phyloP scores from a whole-genome alignment of 2,797 vertebrate genomes.

The Sebastolobus alascanus region DNA sequence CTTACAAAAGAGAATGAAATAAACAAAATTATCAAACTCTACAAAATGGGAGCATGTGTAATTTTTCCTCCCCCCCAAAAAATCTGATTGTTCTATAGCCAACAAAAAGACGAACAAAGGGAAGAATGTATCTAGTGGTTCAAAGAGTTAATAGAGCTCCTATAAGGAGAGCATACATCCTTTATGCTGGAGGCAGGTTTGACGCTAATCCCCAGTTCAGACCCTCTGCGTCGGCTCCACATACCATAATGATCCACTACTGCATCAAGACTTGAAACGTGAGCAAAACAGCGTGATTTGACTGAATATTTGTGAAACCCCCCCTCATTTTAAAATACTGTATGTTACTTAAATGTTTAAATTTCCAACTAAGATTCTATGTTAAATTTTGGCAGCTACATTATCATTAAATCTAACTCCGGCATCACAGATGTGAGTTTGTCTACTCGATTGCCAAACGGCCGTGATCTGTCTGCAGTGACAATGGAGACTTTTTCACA shows the following conservation, averaged over 20 bases:
- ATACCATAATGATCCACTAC: slow-evolving; percentile 28
- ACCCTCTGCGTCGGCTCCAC: slow-evolving; percentile 26
- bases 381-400: slow-evolving; percentile 24
- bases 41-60: slow-evolving; percentile 40
- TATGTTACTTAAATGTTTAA: not conserved
- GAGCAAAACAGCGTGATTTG: slow-evolving; percentile 29
- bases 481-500: not conserved
- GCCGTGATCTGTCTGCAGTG: slow-evolving; percentile 2
- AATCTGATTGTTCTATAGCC: slow-evolving; percentile 51
- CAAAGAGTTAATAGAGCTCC: slow-evolving; percentile 37
- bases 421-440: slow-evolving; percentile 8
- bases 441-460: slow-evolving; percentile 7
- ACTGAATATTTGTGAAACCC: slow-evolving; percentile 14
- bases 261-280: slow-evolving; percentile 55
- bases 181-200: slow-evolving; percentile 58
- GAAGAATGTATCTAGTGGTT: slow-evolving; percentile 26
- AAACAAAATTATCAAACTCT: slow-evolving; percentile 53
- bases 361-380: not conserved
- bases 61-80: slow-evolving; percentile 1
- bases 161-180: slow-evolving; percentile 53
- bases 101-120: slow-evolving; percentile 24
- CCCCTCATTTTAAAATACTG: not conserved
- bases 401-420: slow-evolving; percentile 14
- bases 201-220: slow-evolving; percentile 25
- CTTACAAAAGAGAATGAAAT: slow-evolving; percentile 56